These are phyloP conservation scores for Glyphotaelius pellucidus DNA, from an alignment of 2,888 invertebrate species.

Conservation along the genomic window DNA sequence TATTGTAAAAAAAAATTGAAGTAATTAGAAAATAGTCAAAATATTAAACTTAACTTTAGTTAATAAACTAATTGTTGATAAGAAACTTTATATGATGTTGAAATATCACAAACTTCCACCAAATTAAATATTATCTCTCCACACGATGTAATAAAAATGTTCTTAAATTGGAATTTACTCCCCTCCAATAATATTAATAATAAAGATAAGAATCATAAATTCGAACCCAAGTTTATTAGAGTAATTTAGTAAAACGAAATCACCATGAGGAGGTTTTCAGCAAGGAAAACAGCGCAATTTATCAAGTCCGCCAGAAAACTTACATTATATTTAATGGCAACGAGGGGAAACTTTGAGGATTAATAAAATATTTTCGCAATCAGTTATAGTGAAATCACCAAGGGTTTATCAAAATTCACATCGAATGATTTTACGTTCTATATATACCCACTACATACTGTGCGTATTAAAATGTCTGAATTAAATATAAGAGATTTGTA, in stretches of 20 bases:
- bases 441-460: neutral
- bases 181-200: neutral
- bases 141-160: too few species aligned
- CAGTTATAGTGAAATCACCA: neutral
- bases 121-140: too few species aligned
- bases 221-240: constrained; percentile 16
- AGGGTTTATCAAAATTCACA: neutral
- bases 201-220: constrained; percentile 4
- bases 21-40: too few species aligned
- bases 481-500: too few species aligned
- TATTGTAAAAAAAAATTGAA: too few species aligned
- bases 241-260: constrained; percentile 14
- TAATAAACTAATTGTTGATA: too few species aligned
- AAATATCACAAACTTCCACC: too few species aligned
- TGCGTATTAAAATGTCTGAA: too few species aligned
- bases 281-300: constrained; percentile 28
- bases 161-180: neutral
- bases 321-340: constrained; percentile 25
- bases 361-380: constrained; percentile 32
- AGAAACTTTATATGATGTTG: too few species aligned
- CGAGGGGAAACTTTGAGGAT: constrained; percentile 13
- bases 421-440: neutral
- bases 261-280: neutral
- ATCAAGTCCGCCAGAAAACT: constrained; percentile 10
- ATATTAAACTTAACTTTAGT: too few species aligned